These are phyloP conservation scores for Dendroctonus ponderosae DNA, from an alignment of 1,140 invertebrate species.

Conservation along the genomic window DNA sequence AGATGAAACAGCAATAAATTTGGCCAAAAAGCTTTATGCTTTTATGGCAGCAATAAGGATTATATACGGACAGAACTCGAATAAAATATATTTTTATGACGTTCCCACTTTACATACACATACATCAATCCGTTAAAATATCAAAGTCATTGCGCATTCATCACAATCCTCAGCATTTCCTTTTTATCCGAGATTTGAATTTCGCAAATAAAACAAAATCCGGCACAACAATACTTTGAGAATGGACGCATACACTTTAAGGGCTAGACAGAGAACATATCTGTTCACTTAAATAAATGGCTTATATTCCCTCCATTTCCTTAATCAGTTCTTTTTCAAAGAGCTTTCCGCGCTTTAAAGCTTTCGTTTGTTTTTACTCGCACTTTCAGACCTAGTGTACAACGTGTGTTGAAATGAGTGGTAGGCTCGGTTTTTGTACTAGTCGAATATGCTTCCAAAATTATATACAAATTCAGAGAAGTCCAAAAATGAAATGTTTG, in stretches of 20 bases:
- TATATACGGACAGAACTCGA: slow-evolving; percentile 15
- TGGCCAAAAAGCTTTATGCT: slow-evolving; percentile 15
- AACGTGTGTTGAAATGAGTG: no score
- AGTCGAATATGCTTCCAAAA: no score
- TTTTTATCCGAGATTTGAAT: slow-evolving; percentile 28
- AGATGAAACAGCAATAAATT: slow-evolving; percentile 20
- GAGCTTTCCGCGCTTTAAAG: no score
- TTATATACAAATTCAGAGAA: no score
- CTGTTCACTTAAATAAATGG: slow-evolving; percentile 2
- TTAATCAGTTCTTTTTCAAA: neutral
- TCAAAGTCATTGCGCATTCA: slow-evolving; percentile 29
- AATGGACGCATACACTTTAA: slow-evolving; percentile 13
- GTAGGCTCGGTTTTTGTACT: no score
- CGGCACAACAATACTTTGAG: slow-evolving; percentile 13
- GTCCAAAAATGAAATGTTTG: no score
- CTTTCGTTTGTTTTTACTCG: no score
- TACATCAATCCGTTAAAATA: slow-evolving; percentile 29
- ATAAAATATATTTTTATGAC: slow-evolving; percentile 23
- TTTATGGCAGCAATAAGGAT: slow-evolving; percentile 23
- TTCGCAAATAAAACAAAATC: slow-evolving; percentile 21
- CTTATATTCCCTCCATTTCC: slow-evolving; percentile 1
- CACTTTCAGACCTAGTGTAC: no score
- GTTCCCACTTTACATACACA: slow-evolving; percentile 22
- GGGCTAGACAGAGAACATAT: slow-evolving; percentile 3
- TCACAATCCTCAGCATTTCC: slow-evolving; percentile 23